Evolutionary conservation across 1,140 invertebrate species (phyloP).

Genomic region (Drosophila busckii): DNA sequence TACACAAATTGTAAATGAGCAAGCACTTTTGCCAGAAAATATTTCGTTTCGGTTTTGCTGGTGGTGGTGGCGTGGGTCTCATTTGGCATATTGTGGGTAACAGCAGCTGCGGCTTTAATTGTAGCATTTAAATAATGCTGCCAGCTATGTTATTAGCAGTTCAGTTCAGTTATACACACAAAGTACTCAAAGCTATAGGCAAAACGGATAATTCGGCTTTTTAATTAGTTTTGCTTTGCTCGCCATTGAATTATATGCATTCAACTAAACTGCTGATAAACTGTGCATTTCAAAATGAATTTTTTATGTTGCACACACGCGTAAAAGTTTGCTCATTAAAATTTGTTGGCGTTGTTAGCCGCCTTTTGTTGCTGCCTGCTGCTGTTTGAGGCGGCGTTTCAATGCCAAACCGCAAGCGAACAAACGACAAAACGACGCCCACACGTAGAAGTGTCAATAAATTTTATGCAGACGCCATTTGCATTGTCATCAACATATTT

Average conservation of each 20-base stretch:
- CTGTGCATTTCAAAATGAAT: too few relatives aligned
- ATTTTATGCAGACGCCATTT: slow-evolving; percentile 74
- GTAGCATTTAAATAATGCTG: background rate
- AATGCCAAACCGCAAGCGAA: slow-evolving; percentile 71
- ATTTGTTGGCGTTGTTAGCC: slow-evolving; percentile 46
- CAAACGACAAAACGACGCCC: slow-evolving; percentile 52
- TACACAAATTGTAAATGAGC: slow-evolving; percentile 38
- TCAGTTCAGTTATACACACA: too few relatives aligned
- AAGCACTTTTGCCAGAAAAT: background rate
- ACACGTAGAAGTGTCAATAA: slow-evolving; percentile 68
- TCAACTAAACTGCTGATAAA: slow-evolving; percentile 59
- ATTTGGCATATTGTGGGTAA: background rate
- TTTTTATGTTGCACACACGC: slow-evolving; percentile 30
- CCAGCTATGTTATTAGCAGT: background rate
- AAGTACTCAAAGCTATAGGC: too few relatives aligned
- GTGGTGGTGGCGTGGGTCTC: slow-evolving; percentile 5
- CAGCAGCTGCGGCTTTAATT: background rate
- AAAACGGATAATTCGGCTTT: too few relatives aligned
- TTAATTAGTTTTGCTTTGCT: too few relatives aligned
- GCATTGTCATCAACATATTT: slow-evolving; percentile 69
- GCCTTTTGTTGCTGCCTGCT: too few relatives aligned
- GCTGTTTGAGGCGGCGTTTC: slow-evolving; percentile 42
- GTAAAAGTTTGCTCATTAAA: slow-evolving; percentile 70
- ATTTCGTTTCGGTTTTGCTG: slow-evolving; percentile 18
- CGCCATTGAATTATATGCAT: too few relatives aligned